Conservation (phyloP, 92 coral and sea anemone genomes). For the Isaurus tuberculatus region DNA sequence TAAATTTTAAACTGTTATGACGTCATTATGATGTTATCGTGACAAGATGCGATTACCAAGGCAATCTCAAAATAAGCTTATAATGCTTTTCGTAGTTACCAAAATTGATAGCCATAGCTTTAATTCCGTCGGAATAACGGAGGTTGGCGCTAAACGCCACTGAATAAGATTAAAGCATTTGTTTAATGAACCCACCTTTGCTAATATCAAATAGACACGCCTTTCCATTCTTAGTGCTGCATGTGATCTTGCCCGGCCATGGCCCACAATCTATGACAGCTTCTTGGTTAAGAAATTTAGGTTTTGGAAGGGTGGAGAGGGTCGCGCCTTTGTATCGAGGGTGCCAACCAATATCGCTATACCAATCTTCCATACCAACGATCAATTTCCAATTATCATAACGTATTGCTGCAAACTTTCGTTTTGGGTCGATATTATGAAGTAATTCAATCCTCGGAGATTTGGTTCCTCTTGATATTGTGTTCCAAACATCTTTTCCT, state of each 20-base stretch:
- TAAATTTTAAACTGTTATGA: too few species aligned
- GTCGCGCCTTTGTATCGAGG: slow-evolving; percentile 66
- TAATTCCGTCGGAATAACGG: too few species aligned
- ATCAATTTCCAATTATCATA: slow-evolving; percentile 78
- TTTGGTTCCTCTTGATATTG: slow-evolving; percentile 77
- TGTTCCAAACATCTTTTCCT: slow-evolving; percentile 92
- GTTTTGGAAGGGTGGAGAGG: slow-evolving; percentile 56
- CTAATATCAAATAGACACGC: slow-evolving; percentile 77
- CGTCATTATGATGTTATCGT: too few species aligned
- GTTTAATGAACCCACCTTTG: too few species aligned
- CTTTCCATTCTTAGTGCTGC: slow-evolving; percentile 64
- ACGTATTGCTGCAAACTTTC: slow-evolving; percentile 78
- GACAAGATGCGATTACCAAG: too few species aligned
- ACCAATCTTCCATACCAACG: slow-evolving; percentile 91
- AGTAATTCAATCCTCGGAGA: slow-evolving; percentile 93
- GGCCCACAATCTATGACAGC: slow-evolving; percentile 75
- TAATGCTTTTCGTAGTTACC: too few species aligned
- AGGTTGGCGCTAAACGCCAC: too few species aligned
- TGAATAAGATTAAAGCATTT: too few species aligned
- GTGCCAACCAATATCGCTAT: slow-evolving; percentile 72
- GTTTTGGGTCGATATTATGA: slow-evolving; percentile 93
- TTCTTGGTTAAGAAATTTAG: slow-evolving; percentile 33
- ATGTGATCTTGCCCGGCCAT: slow-evolving; percentile 62
- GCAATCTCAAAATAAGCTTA: too few species aligned
- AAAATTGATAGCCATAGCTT: too few species aligned